Percentiles rank a stretch among this genome's conserved stretches.
Conservation (phyloP, 2,797 vertebrate genomes). For the Tokudaia muenninki region DNA sequence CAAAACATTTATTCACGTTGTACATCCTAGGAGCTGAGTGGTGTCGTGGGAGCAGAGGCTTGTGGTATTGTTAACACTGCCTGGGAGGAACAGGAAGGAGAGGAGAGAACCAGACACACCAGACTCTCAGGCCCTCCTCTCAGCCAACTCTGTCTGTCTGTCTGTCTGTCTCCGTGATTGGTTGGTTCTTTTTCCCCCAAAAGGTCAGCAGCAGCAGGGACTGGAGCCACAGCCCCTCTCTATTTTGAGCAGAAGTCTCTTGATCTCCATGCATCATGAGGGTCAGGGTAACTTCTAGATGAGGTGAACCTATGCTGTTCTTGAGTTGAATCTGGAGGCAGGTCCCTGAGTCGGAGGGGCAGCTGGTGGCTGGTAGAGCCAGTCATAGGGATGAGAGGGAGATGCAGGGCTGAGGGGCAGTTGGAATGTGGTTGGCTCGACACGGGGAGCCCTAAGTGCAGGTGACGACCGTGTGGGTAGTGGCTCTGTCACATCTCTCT, state of each 20-base stretch:
- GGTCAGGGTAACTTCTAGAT: not conserved
- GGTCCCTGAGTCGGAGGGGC: too few relatives aligned
- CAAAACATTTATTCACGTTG: not conserved
- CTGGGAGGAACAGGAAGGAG: not conserved
- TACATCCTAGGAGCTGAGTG: not conserved
- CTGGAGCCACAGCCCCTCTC: not conserved
- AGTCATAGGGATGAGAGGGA: too few relatives aligned
- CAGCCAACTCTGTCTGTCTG: not conserved
- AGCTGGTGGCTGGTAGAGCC: not conserved
- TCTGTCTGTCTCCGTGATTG: accelerated
- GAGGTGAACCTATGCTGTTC: not conserved
- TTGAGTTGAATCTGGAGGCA: not conserved
- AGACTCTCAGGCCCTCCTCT: not conserved
- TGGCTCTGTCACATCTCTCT: not conserved
- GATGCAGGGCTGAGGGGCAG: not conserved
- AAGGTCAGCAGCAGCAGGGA: accelerated
- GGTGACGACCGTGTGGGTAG: not conserved
- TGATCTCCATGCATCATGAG: too few relatives aligned
- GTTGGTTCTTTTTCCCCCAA: not conserved
- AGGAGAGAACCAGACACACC: not conserved
- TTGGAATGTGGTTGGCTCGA: not conserved
- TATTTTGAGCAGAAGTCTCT: too few relatives aligned
- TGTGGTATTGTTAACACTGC: not conserved
- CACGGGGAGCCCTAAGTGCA: accelerated
- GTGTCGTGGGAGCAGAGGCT: not conserved